Conservation (phyloP, 2,797 vertebrate genomes). For the Zenarchopterus dispar region DNA sequence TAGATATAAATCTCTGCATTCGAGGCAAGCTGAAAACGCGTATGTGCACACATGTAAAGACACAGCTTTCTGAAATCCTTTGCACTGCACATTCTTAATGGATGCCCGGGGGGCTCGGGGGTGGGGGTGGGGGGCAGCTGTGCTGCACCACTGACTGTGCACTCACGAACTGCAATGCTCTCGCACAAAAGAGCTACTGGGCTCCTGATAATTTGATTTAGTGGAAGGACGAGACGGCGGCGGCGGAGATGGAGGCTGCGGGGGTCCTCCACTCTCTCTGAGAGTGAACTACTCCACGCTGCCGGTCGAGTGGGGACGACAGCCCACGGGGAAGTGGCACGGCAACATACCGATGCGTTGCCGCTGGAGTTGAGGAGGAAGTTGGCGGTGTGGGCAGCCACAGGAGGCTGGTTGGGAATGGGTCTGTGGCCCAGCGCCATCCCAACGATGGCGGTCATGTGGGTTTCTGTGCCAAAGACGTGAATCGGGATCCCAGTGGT, state of each 20-base stretch:
- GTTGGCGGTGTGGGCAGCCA: slow-evolving; percentile 95
- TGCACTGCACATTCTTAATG: slow-evolving; percentile 60
- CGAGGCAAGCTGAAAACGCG: not conserved
- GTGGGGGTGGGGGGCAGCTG: not conserved
- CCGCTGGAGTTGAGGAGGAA: slow-evolving; percentile 96
- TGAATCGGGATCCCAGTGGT: slow-evolving; percentile 98
- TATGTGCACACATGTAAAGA: not conserved
- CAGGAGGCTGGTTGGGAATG: slow-evolving; percentile 93
- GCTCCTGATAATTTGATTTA: slow-evolving; percentile 40
- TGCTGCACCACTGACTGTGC: slow-evolving; percentile 22
- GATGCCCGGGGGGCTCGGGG: slow-evolving; percentile 41
- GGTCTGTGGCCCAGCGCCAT: slow-evolving; percentile 95
- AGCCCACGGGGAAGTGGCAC: not conserved
- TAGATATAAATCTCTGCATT: not conserved
- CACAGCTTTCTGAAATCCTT: slow-evolving; percentile 29
- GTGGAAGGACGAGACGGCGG: slow-evolving; percentile 35
- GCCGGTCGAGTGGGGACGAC: not conserved
- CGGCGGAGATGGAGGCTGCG: slow-evolving; percentile 29
- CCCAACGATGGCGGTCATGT: slow-evolving; percentile 98
- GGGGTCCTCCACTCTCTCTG: slow-evolving; percentile 16
- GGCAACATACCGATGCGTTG: slow-evolving; percentile 83
- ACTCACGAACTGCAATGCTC: slow-evolving; percentile 21
- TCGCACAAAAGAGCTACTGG: slow-evolving; percentile 52
- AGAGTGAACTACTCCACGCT: not conserved
- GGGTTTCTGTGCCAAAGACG: slow-evolving; percentile 97